A percentile compares a stretch with the other conserved stretches of the same genome.
phyloP scores from a whole-genome alignment of 2,797 vertebrate species.

The Chiloscyllium punctatum region DNA sequence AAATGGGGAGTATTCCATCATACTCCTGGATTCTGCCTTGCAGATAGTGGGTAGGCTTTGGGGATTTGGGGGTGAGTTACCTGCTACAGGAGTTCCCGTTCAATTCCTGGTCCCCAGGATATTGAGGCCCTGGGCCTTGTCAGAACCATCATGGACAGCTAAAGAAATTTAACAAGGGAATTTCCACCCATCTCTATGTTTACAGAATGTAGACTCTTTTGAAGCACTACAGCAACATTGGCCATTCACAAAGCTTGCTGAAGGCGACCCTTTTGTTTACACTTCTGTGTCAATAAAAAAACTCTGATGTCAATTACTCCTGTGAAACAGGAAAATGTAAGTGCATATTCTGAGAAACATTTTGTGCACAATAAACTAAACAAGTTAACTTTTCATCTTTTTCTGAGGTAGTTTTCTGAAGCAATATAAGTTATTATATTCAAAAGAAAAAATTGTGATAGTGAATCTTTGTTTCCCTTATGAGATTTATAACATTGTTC shows the following conservation, averaged over 20 bases:
- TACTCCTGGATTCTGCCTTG: neutral
- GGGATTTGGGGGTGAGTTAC: neutral
- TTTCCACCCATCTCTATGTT: neutral
- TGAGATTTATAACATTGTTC: no score
- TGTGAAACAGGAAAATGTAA: neutral
- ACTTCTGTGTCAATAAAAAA: neutral
- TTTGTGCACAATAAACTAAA: neutral
- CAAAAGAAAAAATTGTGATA: neutral
- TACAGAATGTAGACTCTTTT: neutral
- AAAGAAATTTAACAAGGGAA: neutral
- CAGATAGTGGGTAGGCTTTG: neutral
- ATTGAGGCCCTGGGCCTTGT: neutral
- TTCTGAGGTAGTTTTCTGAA: neutral
- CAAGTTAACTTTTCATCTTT: neutral
- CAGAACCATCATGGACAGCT: neutral
- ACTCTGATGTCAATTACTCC: neutral
- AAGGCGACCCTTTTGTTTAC: neutral
- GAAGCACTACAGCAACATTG: neutral
- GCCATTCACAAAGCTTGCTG: neutral
- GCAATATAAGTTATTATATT: neutral
- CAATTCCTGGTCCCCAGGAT: neutral
- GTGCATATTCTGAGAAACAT: neutral
- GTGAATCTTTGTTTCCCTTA: no score
- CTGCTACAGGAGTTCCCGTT: neutral
- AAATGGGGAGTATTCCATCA: neutral